Evolutionary conservation across 2,888 invertebrate species (phyloP).

Genomic region (Pammene fasciana): DNA sequence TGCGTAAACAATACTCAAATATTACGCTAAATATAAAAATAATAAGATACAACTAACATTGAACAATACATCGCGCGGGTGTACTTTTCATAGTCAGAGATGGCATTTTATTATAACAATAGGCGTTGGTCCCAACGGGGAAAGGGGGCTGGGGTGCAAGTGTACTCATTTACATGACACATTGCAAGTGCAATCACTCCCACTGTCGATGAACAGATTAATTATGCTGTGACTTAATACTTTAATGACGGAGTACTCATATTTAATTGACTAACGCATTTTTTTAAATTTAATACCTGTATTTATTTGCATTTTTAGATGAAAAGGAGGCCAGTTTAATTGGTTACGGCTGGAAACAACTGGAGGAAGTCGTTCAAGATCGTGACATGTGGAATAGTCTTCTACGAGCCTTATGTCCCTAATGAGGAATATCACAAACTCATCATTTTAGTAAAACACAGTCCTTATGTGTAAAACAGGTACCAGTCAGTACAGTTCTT

Average conservation of each 20-base stretch:
- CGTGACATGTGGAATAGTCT: background rate
- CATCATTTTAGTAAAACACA: background rate
- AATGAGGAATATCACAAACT: background rate
- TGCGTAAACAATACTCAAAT: too few relatives aligned
- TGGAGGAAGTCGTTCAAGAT: background rate
- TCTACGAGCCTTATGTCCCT: background rate
- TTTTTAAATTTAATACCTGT: background rate
- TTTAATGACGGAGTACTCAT: conserved; percentile 20
- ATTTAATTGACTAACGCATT: conserved; percentile 7
- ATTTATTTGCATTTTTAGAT: too few relatives aligned
- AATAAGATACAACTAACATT: background rate
- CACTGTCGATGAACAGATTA: conserved; percentile 46
- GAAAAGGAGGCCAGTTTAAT: background rate
- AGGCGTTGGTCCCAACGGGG: conserved; percentile 62
- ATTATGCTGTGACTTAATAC: conserved; percentile 27
- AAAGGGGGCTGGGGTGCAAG: conserved; percentile 56
- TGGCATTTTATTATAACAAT: conserved; percentile 82
- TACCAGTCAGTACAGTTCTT: too few relatives aligned
- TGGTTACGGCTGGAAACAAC: background rate
- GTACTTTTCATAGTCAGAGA: conserved; percentile 64
- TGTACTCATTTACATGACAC: conserved; percentile 74
- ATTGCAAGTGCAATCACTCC: conserved; percentile 65
- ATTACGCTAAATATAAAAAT: too few relatives aligned
- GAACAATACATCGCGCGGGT: conserved; percentile 45
- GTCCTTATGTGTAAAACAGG: too few relatives aligned